Percentiles rank a stretch among this genome's conserved stretches.
These are phyloP conservation scores for Chaetodon trifasciatus DNA, from an alignment of 2,797 vertebrate species.

Conservation along the genomic window DNA sequence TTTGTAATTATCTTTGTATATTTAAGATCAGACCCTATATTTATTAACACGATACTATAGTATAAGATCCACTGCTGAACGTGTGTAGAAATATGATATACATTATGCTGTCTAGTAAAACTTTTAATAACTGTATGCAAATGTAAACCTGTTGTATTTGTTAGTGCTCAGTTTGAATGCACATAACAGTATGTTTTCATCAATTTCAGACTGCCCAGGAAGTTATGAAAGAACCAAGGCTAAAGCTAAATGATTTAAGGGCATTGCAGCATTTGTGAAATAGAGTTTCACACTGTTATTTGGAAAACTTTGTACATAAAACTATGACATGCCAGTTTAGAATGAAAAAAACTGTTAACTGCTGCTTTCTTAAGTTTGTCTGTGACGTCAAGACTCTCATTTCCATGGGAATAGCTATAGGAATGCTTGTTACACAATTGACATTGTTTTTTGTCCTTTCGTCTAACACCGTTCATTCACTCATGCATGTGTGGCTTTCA, in stretches of 20 bases:
- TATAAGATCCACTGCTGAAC: not conserved
- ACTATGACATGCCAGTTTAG: not conserved
- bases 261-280: not conserved
- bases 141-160: not conserved
- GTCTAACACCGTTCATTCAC: constrained; percentile 17
- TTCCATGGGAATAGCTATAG: constrained; percentile 56
- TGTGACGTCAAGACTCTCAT: constrained; percentile 49
- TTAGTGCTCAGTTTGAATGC: not conserved
- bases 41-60: not conserved
- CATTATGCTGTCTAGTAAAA: not conserved
- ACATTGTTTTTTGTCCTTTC: constrained; percentile 37
- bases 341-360: not conserved
- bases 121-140: not conserved
- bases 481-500: constrained; percentile 42
- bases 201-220: not conserved
- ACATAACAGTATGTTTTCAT: not conserved
- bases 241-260: not conserved
- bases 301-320: not conserved
- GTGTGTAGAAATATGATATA: not conserved
- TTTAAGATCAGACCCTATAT: not conserved
- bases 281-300: not conserved
- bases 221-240: not conserved
- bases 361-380: constrained; percentile 19
- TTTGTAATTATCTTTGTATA: not conserved
- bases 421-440: constrained; percentile 71